Evolutionary conservation across 2,113 vertebrate genomes (phyloP).

Genomic region (Oreochromis tanganicae): DNA sequence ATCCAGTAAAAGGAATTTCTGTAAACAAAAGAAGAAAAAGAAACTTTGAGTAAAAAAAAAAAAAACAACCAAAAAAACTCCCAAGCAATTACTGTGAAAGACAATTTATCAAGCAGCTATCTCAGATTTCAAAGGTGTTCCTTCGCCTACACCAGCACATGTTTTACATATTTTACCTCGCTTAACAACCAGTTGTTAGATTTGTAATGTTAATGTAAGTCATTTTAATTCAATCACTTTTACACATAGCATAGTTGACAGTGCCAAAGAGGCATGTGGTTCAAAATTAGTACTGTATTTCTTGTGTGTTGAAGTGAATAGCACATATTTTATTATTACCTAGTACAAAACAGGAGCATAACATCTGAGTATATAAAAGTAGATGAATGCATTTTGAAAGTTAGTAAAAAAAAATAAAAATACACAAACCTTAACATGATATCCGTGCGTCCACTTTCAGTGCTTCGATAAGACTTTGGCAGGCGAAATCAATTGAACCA

Average conservation of each 20-base stretch:
- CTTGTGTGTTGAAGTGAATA: neutral
- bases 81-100: constrained; percentile 47
- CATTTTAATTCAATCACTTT: constrained; percentile 56
- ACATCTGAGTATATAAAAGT: neutral
- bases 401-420: neutral
- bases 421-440: neutral
- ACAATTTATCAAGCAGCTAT: constrained; percentile 54
- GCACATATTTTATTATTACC: neutral
- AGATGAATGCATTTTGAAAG: neutral
- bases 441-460: neutral
- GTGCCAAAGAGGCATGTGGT: constrained; percentile 39
- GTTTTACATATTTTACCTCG: constrained; percentile 49
- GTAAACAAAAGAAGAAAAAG: constrained; percentile 11
- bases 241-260: constrained; percentile 37
- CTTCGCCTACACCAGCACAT: constrained; percentile 50
- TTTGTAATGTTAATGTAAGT: constrained; percentile 65
- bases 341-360: neutral
- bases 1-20: neutral
- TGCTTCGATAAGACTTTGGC: neutral
- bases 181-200: constrained; percentile 41
- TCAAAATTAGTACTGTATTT: constrained; percentile 23
- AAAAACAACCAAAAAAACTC: neutral
- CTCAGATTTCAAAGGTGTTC: constrained; percentile 65
- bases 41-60: neutral
- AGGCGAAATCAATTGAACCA: constrained; percentile 9